Evolutionary conservation across 2,888 invertebrate species (phyloP), one percentile per base, ranked within the genome.

Genomic region (Caenorhabditis japonica): DNA sequence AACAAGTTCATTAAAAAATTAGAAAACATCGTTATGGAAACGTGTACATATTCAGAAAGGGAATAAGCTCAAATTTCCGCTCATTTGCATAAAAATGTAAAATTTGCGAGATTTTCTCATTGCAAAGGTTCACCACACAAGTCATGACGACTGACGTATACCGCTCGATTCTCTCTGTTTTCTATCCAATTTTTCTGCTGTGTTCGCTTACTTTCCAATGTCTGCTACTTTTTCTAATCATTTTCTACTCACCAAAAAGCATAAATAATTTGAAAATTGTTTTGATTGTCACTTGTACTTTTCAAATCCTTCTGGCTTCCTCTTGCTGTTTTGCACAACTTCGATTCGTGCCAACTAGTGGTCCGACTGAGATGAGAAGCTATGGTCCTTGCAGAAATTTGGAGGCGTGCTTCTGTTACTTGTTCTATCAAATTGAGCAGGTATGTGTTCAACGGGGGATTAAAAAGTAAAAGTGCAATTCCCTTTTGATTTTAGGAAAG

Each of bases 381-480:
- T 49, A 49, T 21, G 49, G 49, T 1, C 49, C 49, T 7, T 49
- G 49, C 21, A 17, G 34, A 21, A 3, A 21, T 21, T 21, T 33
- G 4, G 33, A 33, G 15, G 34, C 49, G 3, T 49, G 49, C 34
- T 1, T 49, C 3, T 49, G 49, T 15, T 49, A 49, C 34, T 12
- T 49, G 2, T 49, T 49, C 21, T 49, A 49, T 34, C 49, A 49
- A 49, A 13, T 49, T 19, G 49, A 49, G 34, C 49, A 49, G 17
- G 47, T 47, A 2, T 23, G 19, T n/a, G 10, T 13, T 38, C 15
- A 15, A 38, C n/a, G 38, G 4, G 38, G 38, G 12, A n/a, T 13
- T 38, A 8, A 38, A n/a, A 4, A 15, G 7, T 39, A 39, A 3
- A 8, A 39, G 15, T 17, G 3, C 15, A 17, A 10, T 39, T 17